Conservation (phyloP, 2,888 invertebrate species). For the Tortrix viridana region DNA sequence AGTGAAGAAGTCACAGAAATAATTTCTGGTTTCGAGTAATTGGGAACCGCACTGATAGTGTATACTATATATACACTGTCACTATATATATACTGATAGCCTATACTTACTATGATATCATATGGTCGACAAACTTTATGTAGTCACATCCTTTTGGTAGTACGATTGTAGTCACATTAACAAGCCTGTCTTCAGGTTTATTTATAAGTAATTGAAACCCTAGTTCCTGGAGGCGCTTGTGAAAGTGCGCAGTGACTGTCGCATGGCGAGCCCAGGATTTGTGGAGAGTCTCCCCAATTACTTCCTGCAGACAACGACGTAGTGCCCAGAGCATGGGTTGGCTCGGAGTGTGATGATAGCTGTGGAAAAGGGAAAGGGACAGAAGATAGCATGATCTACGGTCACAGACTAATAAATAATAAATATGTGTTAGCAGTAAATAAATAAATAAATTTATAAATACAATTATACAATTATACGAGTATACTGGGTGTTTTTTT, state of each 20-base stretch:
- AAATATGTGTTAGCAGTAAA: no score
- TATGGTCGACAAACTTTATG: constrained; percentile 57
- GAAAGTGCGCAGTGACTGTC: constrained; percentile 86
- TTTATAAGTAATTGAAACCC: constrained; percentile 89
- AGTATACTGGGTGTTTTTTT: no score
- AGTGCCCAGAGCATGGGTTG: constrained; percentile 91
- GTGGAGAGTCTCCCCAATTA: constrained; percentile 89
- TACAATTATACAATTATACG: no score
- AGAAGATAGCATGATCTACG: no score
- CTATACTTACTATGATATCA: constrained; percentile 68
- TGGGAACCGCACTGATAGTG: no score
- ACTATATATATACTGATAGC: no score
- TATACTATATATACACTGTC: no score
- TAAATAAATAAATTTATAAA: no score
- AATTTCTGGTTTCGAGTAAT: no score
- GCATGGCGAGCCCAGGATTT: constrained; percentile 89
- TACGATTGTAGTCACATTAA: constrained; percentile 67
- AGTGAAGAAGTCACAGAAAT: no score
- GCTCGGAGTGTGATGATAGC: constrained; percentile 96
- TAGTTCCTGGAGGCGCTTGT: constrained; percentile 86
- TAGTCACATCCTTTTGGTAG: constrained; percentile 69
- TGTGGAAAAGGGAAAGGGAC: constrained; percentile 34
- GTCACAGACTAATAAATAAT: no score
- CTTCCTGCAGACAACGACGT: constrained; percentile 89
- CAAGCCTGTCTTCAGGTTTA: constrained; percentile 82